Evolutionary conservation across 2,888 invertebrate genomes (phyloP).

Genomic region (Eristalis tenax): DNA sequence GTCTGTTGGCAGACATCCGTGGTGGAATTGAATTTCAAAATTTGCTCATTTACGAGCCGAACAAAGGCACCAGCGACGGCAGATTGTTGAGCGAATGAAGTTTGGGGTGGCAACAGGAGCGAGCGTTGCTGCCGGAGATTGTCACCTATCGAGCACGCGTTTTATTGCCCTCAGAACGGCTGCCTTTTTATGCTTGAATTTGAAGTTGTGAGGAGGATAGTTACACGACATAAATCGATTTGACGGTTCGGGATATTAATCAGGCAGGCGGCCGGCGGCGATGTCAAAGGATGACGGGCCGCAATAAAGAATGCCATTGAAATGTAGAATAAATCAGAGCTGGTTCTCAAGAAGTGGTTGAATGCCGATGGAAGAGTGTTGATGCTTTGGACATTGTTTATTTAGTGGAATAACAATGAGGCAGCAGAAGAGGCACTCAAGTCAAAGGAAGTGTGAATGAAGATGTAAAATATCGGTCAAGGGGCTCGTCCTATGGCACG

Average conservation of each 20-base stretch:
- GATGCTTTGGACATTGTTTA: not conserved
- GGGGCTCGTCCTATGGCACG: too few relatives aligned
- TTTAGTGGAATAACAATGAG: not conserved
- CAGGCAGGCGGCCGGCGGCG: not conserved
- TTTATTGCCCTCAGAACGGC: not conserved
- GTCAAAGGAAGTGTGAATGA: not conserved
- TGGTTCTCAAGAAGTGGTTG: not conserved
- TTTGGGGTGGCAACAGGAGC: not conserved
- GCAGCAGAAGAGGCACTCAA: not conserved
- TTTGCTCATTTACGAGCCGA: not conserved
- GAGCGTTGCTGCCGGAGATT: not conserved
- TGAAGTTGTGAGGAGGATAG: too few relatives aligned
- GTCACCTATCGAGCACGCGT: not conserved
- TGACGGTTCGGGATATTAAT: not conserved
- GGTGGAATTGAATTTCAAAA: constrained; percentile 30
- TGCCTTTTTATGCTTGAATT: too few relatives aligned
- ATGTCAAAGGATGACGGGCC: not conserved
- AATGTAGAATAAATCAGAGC: not conserved
- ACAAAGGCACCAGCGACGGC: not conserved
- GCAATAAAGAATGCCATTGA: not conserved
- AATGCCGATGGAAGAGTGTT: not conserved
- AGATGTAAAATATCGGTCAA: not conserved
- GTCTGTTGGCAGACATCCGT: not conserved
- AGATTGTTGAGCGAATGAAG: not conserved
- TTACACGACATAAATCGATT: not conserved